Evolutionary conservation across 1,140 invertebrate genomes (phyloP).

Genomic region (Hyphantria cunea): DNA sequence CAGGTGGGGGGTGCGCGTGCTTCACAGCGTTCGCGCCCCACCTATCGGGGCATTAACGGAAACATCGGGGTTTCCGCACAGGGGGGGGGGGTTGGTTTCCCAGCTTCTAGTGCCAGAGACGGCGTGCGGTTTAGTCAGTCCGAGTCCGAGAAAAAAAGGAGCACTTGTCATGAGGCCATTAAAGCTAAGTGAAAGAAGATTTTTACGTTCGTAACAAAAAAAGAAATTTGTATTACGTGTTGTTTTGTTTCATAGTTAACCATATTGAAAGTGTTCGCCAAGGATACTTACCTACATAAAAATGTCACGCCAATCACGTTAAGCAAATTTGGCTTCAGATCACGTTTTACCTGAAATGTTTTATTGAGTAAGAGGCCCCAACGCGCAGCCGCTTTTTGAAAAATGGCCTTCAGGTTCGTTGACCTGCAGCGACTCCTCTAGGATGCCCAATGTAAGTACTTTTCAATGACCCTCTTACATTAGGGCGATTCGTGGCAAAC

Average conservation of each 20-base stretch:
- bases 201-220: too few species aligned
- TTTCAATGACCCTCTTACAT: constrained; percentile 16
- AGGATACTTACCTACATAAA: background rate
- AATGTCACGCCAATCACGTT: constrained; percentile 14
- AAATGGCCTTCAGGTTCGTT: constrained; percentile 13
- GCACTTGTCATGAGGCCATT: too few species aligned
- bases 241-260: constrained; percentile 6
- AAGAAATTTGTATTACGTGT: background rate
- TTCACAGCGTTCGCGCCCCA: too few species aligned
- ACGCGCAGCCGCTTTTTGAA: constrained; percentile 22
- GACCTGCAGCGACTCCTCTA: background rate
- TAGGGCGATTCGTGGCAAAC: too few species aligned
- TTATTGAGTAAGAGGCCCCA: constrained; percentile 20
- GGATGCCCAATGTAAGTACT: constrained; percentile 8
- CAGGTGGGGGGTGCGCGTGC: too few species aligned
- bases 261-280: background rate
- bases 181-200: too few species aligned
- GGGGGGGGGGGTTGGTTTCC: too few species aligned
- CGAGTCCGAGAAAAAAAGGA: too few species aligned
- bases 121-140: too few species aligned
- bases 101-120: too few species aligned
- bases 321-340: constrained; percentile 12
- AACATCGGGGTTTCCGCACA: too few species aligned
- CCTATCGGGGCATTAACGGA: too few species aligned
- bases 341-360: constrained; percentile 30